Evolutionary conservation across 2,888 invertebrate species (phyloP), one percentile per base, ranked within the genome.

Genomic region (Cerastis rubricosa): DNA sequence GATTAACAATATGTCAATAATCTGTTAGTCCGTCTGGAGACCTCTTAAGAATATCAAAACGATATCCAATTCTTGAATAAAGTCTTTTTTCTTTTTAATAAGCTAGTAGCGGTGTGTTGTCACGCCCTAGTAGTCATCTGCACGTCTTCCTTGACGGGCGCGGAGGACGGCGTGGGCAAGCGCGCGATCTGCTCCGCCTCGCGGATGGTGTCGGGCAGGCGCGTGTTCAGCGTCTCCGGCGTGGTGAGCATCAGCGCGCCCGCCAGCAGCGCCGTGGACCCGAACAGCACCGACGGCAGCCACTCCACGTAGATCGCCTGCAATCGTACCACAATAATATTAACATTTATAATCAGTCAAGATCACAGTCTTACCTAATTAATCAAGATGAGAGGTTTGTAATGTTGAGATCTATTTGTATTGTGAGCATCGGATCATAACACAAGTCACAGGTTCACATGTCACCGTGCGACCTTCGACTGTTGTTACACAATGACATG

Each of bases 191-290:
- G 92, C 88, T 97, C 96, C 0, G 97, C 97, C 86, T 98, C 97
- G 61, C 94, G 92, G 80, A 97, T 96, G 76, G 97, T 97, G 89
- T 97, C 97, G 2, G 98, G 97, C 66, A 97, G 91, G 17, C 97
- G 94, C 54, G 96, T 94, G 92, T 97, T 95, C 51, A 97, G 96
- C 6, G 97, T 97, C 94, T 98, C 97, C 1, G 98, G 98, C 66
- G 98, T 97, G 67, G 96, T 94, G 87, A 97, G 92, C 90, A 97
- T 97, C 71, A 97, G 93, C 43, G 93, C 93, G 45, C 97, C 97
- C 17, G 97, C 97, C 59, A 96, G 87, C 67, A 97, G 94, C 45
- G 97, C 97, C 75, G 97, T 94, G 19, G 91, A 84, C 0, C 97
- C 97, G 90, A 98, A 98, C 71, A 97, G 92, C 71, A 97, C 97